Evolutionary conservation across 2,797 vertebrate genomes (phyloP), one percentile per base, ranked within the genome.

Genomic region (Anniella stebbinsi): DNA sequence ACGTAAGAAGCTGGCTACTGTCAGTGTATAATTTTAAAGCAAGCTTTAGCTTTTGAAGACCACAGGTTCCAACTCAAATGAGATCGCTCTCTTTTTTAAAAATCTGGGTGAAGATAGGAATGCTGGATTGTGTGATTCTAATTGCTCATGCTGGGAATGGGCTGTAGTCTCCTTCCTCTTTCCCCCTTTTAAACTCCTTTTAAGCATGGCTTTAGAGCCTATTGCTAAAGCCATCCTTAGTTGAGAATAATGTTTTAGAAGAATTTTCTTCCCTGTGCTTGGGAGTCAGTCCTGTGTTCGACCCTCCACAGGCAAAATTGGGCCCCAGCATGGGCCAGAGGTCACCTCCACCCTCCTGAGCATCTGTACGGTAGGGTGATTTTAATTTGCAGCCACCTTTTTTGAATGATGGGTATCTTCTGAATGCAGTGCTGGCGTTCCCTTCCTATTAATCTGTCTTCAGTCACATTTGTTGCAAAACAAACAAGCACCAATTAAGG

Each of bases 41-140:
- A 60, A 60, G 63, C 1, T 48, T 63, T 86, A 45, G 36, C 30
- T 63, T 86, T 63, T 78, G 45, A 67, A 0, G 0, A 45, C 41
- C 28, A 2, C 78, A 8, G 25, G 57, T 51, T 51, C 28, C 38
- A 9, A 3, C 4, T 0, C 0, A 57, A 10, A 87, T 83, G 1
- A 23, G n/a, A n/a, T 73, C 0, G n/a, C 66, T 63, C 0, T 38
- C 66, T 63, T n/a, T 30, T 86, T 33, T 25, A 0, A 0, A 18
- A 38, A 72, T 28, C 6, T 36, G 1, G 1, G 69, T 88, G 84
- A 60, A 28, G 60, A 73, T 23, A 28, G 9, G 57, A 41, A 25
- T 0, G 0, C 76, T 38, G 84, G 36, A 10, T 28, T 21, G 13
- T 8, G 2, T 45, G 57, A 21, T 41, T 8, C 2, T 90, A 75